Conservation (phyloP, 2,797 vertebrate genomes). For the Pseudochirops corinnae region DNA sequence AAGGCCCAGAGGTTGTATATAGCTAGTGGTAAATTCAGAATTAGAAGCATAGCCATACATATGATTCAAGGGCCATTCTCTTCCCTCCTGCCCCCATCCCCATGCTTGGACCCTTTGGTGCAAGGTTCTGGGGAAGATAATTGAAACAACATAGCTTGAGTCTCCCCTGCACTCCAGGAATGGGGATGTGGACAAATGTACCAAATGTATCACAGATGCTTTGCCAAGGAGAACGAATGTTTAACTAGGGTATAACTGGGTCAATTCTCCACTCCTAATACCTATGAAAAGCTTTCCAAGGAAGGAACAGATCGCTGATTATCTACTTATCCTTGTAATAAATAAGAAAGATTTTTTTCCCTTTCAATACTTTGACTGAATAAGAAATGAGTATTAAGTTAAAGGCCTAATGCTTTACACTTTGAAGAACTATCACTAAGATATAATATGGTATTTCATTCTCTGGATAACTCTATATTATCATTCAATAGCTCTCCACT, state of each 20-base stretch:
- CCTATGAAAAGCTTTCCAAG: constrained; percentile 29
- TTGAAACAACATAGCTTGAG: not conserved
- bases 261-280: constrained; percentile 19
- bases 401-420: constrained; percentile 30
- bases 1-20: not conserved
- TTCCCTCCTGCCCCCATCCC: not conserved
- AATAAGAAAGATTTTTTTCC: constrained; percentile 36
- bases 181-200: not conserved
- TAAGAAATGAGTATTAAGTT: not conserved
- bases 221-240: constrained; percentile 15
- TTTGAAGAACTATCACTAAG: constrained; percentile 6
- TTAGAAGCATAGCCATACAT: not conserved
- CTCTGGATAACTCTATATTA: constrained; percentile 12
- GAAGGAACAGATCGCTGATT: not conserved
- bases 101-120: not conserved
- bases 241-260: constrained; percentile 49
- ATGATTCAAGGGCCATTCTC: not conserved
- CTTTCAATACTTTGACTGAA: constrained; percentile 27
- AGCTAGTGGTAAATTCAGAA: not conserved
- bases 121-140: not conserved
- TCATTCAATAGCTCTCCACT: constrained; percentile 16
- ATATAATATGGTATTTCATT: constrained; percentile 17
- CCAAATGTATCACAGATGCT: not conserved
- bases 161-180: not conserved
- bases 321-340: constrained; percentile 44